Evolutionary conservation across 2,797 vertebrate species (phyloP), one percentile per base, ranked within the genome.

Genomic region (Lepilemur septentrionalis): DNA sequence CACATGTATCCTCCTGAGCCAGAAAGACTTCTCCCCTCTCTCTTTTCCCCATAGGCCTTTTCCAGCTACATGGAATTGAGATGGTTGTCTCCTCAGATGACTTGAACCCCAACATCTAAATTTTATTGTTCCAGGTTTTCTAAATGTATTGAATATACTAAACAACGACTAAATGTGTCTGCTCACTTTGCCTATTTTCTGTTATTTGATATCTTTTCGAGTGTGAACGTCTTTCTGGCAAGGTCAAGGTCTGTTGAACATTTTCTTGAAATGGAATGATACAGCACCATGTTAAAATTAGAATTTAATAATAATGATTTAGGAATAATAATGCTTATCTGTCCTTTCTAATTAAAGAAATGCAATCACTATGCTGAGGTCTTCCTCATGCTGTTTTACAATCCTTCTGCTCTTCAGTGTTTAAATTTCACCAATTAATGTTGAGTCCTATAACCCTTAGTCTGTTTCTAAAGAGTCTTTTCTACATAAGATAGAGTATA

Each of bases 381-480:
- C 17, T 50, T 88, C 15, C 25, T 89, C 41, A 50, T 43, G 59
- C 46, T 92, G 30, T 46, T 94, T 65, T 73, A 41, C 9, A 87
- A 25, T 92, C 38, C 32, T 63, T 41, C 17, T 57, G 32, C 78
- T 80, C 48, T 17, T 95, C 48, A 41, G 38, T 81, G 61, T 65
- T 92, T 82, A 95, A 46, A 86, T 95, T n/a, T 82, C 14, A 76
- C 35, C 32, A 50, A 73, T 79, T 94, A 95, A 90, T 91, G 95
- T 61, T 75, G 43, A 75, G 73, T 70, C 57, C 35, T 88, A 63
- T 28, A 82, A 86, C 22, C 38, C 2, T 94, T 85, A 63, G 22
- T 69, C 38, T 96, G 25, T 79, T 94, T 85, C 7, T 43, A 81
- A 95, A 91, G 32, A 38, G 10, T 30, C 25, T 67, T 95, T 89